Conservation (phyloP, 2,888 invertebrate genomes). For the Graphium colonna region DNA sequence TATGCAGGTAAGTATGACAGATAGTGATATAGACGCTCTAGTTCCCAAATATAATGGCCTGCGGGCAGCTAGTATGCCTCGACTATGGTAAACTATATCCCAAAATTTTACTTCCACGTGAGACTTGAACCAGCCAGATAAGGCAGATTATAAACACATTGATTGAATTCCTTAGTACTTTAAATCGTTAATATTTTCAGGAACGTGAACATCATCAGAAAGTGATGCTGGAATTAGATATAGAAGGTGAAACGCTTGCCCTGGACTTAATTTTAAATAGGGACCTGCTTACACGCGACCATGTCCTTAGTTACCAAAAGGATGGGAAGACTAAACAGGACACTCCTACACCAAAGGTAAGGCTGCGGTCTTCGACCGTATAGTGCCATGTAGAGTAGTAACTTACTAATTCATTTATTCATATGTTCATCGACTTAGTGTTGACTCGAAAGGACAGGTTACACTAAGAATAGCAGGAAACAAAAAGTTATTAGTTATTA, state of each 20-base stretch:
- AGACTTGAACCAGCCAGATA: too few relatives aligned
- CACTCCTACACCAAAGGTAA: conserved; percentile 77
- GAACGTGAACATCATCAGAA: conserved; percentile 62
- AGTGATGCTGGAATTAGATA: conserved; percentile 81
- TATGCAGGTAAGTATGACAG: too few relatives aligned
- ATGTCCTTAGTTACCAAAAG: conserved; percentile 81
- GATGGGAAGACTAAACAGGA: conserved; percentile 74
- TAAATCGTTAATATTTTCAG: too few relatives aligned
- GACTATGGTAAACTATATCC: too few relatives aligned
- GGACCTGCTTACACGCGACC: conserved; percentile 84
- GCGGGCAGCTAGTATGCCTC: too few relatives aligned
- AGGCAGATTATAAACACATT: too few relatives aligned
- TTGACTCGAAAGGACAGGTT: background rate
- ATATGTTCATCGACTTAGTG: background rate
- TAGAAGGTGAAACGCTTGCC: conserved; percentile 83
- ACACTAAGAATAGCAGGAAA: too few relatives aligned
- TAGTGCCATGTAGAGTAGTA: background rate
- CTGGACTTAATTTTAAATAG: conserved; percentile 87
- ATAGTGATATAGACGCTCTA: too few relatives aligned
- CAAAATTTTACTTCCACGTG: too few relatives aligned
- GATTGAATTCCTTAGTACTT: too few relatives aligned
- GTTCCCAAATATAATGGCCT: too few relatives aligned
- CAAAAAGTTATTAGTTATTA: too few relatives aligned
- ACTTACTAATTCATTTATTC: background rate
- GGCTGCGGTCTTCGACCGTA: conserved; percentile 4